Conservation (phyloP, 2,888 invertebrate genomes). For the Sinelater perroti region DNA sequence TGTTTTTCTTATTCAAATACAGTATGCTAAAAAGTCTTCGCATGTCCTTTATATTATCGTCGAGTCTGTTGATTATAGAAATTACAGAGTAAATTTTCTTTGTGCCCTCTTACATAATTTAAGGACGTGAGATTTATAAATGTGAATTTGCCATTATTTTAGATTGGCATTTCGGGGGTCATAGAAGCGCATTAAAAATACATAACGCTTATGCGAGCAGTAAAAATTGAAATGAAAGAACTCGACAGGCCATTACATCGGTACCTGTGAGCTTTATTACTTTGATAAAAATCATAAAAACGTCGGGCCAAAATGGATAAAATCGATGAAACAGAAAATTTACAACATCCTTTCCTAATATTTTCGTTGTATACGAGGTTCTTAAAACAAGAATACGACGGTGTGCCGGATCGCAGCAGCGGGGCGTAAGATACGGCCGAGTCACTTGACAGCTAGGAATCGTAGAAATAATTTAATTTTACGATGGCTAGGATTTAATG, state of each 20-base stretch:
- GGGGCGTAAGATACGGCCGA: conserved; percentile 37
- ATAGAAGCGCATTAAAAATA: conserved; percentile 10
- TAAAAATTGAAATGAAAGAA: conserved; percentile 18
- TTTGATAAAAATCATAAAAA: conserved; percentile 30
- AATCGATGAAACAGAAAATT: conserved; percentile 40
- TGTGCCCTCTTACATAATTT: too few relatives aligned
- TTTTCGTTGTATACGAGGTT: conserved; percentile 30
- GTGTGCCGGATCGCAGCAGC: conserved; percentile 26
- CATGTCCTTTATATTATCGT: too few relatives aligned
- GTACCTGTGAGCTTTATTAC: conserved; percentile 27
- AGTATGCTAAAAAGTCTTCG: too few relatives aligned
- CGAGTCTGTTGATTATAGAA: too few relatives aligned
- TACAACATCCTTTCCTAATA: conserved; percentile 33
- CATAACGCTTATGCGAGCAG: conserved; percentile 14
- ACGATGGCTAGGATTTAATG: conserved; percentile 46
- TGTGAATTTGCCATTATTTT: too few relatives aligned
- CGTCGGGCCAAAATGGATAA: conserved; percentile 23
- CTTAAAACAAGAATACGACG: conserved; percentile 31
- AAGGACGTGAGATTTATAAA: too few relatives aligned
- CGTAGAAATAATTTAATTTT: conserved; percentile 48
- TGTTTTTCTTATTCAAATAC: too few relatives aligned
- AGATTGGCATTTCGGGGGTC: too few relatives aligned
- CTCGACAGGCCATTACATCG: conserved; percentile 13
- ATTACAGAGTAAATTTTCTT: too few relatives aligned
- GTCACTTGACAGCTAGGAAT: conserved; percentile 41